Evolutionary conservation across 2,888 invertebrate genomes (phyloP).

Genomic region (Erynnis tages): DNA sequence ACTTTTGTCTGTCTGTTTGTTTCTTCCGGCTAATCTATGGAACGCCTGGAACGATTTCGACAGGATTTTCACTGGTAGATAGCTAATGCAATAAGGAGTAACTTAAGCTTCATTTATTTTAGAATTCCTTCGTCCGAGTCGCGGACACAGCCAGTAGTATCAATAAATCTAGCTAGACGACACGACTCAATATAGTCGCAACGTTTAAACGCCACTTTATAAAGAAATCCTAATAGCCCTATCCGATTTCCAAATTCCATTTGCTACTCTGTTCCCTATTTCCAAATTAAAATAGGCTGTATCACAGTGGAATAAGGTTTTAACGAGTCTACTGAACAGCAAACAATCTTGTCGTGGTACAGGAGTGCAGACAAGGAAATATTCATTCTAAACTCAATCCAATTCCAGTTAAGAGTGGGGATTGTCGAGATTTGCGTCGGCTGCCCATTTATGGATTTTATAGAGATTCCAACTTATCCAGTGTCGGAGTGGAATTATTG

Average conservation of each 20-base stretch:
- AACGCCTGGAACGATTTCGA: no score
- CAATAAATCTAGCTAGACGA: no score
- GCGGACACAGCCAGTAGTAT: no score
- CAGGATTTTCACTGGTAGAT: no score
- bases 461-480: conserved; percentile 18
- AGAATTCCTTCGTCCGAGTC: no score
- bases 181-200: not conserved
- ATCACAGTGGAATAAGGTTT: not conserved
- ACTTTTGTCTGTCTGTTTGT: no score
- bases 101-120: no score
- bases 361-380: conserved; percentile 26
- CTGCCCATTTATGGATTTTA: conserved; percentile 25
- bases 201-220: conserved; percentile 18
- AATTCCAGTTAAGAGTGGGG: conserved; percentile 27
- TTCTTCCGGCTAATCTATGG: no score
- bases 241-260: conserved; percentile 33
- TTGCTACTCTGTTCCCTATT: not conserved
- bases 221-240: conserved; percentile 30
- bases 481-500: conserved; percentile 20
- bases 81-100: no score
- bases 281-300: not conserved
- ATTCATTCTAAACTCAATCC: conserved; percentile 28
- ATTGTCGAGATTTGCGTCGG: conserved; percentile 26
- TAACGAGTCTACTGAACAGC: not conserved
- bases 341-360: conserved; percentile 2